Base-by-base conservation (phyloP, 2,797 vertebrate genomes). In the Chloroceryle inda region DNA sequence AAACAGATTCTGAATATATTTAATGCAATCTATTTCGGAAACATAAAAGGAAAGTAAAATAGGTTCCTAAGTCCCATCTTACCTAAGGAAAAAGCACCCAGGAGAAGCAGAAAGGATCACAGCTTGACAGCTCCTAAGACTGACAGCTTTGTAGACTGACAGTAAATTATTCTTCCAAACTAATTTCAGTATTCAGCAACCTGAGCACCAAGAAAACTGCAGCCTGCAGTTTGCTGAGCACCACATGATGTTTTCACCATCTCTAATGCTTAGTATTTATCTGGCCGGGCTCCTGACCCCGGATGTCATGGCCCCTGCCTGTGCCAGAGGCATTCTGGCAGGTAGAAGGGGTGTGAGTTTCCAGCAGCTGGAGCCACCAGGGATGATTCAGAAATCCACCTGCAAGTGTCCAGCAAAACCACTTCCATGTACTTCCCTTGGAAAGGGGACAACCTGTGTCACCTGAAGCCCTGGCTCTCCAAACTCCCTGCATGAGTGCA, bases 261-360 rank as follows among this genome's bases (percentile, higher is more conserved):
- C 58, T 67, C 59, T 58, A 61, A 72, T 3, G 3, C 49, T 61
- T 16, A 88, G 62, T 15, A 49, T 80, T 85, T 71, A 53, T n/a
- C 63, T 29, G 5, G 58, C 68, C 62, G 66, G 53, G 77, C 40
- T 85, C 45, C 42, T 21, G 35, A 69, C 38, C 23, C 52, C 10
- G 4, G 9, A 4, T 78, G n/a, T 56, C 21, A 10, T 0, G 6
- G 74, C 24, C 42, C 68, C 62, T 44, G 79, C 45, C 45, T 6
- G 19, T 1, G 4, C 44, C 55, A 0, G 0, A 23, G 68, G 23
- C 0, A 0, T 23, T 38, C 76, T 68, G 66, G 66, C 35, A 40
- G 55, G 50, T 40, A 33, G 6, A 49, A 62, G n/a, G 40, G 38
- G 7, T 31, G 10, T 0, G 5, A 67, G 33, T 31, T 84, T 84